Conservation (phyloP, 2,113 vertebrate genomes). For the Lepidothrix coronata region DNA sequence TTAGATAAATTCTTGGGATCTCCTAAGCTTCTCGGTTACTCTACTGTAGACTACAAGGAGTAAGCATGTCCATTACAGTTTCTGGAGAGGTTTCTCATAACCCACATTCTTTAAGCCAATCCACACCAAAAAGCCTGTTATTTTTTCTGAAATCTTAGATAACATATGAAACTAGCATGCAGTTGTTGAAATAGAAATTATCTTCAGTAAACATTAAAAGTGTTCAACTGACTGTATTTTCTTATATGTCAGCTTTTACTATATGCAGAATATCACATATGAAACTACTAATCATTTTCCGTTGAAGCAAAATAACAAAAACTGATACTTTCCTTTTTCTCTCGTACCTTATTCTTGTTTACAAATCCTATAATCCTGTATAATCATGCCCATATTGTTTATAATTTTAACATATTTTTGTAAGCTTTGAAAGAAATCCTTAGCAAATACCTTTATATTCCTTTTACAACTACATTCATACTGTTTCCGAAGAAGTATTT, state of each 20-base stretch:
- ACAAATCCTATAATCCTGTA: slow-evolving; percentile 1
- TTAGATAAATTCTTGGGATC: slow-evolving; percentile 3
- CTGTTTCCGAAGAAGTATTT: background rate
- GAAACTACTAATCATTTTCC: background rate
- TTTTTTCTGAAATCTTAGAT: background rate
- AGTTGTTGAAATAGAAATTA: background rate
- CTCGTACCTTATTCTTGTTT: background rate
- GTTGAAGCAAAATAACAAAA: background rate
- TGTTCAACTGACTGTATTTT: background rate
- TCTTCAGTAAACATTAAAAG: background rate
- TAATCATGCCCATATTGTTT: background rate
- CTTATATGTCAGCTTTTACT: background rate
- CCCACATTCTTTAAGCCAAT: background rate
- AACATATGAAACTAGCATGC: background rate
- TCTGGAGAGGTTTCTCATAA: background rate
- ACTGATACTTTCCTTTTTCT: background rate
- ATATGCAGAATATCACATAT: background rate
- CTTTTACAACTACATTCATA: background rate
- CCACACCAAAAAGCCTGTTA: background rate
- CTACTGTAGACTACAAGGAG: background rate
- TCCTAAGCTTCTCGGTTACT: background rate
- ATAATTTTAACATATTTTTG: slow-evolving; percentile 1
- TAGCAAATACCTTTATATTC: background rate
- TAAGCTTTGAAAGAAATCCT: background rate
- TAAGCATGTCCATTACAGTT: rapidly evolving